Conservation (phyloP, 2,113 vertebrate genomes). For the Acanthochromis polyacanthus region DNA sequence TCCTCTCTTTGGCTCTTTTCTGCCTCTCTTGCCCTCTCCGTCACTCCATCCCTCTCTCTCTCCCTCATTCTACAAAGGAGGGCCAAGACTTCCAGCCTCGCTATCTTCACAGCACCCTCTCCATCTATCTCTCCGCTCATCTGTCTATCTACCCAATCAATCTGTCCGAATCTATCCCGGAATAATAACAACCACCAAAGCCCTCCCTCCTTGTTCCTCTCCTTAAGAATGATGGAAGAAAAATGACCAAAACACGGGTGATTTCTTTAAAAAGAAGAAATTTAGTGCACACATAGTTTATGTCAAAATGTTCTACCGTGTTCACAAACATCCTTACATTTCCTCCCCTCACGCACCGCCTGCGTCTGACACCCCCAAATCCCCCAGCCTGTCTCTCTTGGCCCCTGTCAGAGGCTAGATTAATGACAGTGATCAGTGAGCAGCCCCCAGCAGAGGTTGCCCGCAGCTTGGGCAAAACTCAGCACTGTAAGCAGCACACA, state of each 20-base stretch:
- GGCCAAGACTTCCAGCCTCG: constrained; percentile 40
- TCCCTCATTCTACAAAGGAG: constrained; percentile 28
- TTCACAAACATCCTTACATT: constrained; percentile 42
- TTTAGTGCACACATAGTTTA: neutral
- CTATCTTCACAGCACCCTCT: constrained; percentile 57
- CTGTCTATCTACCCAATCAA: constrained; percentile 57
- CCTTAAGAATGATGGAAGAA: constrained; percentile 32
- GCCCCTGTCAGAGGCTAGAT: constrained; percentile 84
- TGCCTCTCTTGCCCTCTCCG: constrained; percentile 19
- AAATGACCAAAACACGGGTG: constrained; percentile 25
- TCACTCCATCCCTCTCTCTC: constrained; percentile 34
- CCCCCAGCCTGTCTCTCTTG: constrained; percentile 55
- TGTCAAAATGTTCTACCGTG: neutral
- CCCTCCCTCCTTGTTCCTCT: constrained; percentile 24
- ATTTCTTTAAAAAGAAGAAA: constrained; percentile 39
- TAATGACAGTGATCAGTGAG: constrained; percentile 87
- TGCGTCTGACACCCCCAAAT: constrained; percentile 42
- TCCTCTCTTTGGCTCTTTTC: constrained; percentile 1
- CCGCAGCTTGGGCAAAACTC: constrained; percentile 78
- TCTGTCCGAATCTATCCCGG: constrained; percentile 52
- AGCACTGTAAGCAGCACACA: constrained; percentile 55
- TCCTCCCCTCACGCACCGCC: constrained; percentile 33
- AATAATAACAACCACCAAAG: constrained; percentile 40
- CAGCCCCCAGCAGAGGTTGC: constrained; percentile 80
- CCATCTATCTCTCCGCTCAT: constrained; percentile 52